Evolutionary conservation across 2,797 vertebrate species (phyloP), one percentile per base, ranked within the genome.

Genomic region (Sebastes glaucus): DNA sequence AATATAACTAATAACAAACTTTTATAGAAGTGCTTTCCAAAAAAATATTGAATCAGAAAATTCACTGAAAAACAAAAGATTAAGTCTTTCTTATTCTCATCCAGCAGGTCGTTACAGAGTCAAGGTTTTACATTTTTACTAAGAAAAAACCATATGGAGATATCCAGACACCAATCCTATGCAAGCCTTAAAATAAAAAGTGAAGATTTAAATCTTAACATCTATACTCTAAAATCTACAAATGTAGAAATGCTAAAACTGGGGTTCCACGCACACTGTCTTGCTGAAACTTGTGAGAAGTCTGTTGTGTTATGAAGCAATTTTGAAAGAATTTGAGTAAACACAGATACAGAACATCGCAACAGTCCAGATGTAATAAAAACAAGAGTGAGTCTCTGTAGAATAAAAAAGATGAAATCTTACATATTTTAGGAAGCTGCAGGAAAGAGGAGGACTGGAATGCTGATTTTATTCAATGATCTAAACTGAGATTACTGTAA

Each of bases 371-470:
- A n/a, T n/a, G 18, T 49, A 74, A 82, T 62, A 74, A 82, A 79
- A 66, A 33, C 60, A 70, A 3, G 22, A 64, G 11, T 9, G 18
- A 57, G 35, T 42, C 14, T 64, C 28, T 74, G 27, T n/a, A 27
- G 64, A 76, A 76, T 64, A 27, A 68, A 74, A 53, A 60, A 67
- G 16, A 74, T 83, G 10, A 18, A 61, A 81, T 71, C 33, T 78
- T 20, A 7, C 25, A 30, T 5, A 33, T 55, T 77, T 77, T 57
- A 52, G 13, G n/a, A 72, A 28, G 33, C 61, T 73, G 32, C 60
- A 79, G 30, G 33, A 18, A 52, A 52, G 57, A 10, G 32, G 57
- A 56, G 4, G 32, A 42, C 11, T 68, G 71, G 20, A 30, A 56
- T 42, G 33, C 52, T 13, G 25, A 27, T 35, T 42, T 56, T 73